Conservation (phyloP, 1,140 invertebrate species). For the Drosophila saltans region DNA sequence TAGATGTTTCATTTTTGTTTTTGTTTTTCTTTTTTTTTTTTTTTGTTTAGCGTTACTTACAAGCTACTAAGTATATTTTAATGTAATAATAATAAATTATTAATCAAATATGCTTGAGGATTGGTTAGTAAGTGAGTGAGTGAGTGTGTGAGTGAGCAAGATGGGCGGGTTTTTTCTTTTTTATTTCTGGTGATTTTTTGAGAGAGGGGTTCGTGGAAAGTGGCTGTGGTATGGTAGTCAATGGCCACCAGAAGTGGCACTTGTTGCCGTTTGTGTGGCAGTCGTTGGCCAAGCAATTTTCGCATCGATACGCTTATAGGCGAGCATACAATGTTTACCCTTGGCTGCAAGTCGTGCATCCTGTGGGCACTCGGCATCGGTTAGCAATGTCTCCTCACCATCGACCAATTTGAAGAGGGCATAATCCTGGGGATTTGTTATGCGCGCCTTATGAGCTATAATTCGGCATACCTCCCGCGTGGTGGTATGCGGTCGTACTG, state of each 20-base stretch:
- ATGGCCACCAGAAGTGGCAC: conserved; percentile 39
- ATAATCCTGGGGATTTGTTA: conserved; percentile 98
- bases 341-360: conserved; percentile 89
- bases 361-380: conserved; percentile 95
- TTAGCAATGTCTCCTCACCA: conserved; percentile 94
- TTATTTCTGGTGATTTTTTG: neutral
- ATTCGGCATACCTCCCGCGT: conserved; percentile 95
- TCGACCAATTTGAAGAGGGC: conserved; percentile 95
- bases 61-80: conserved; percentile 80
- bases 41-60: conserved; percentile 77
- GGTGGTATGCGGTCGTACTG: conserved; percentile 95
- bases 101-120: conserved; percentile 74
- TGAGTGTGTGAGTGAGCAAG: conserved; percentile 23
- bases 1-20: conserved; percentile 72
- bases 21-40: conserved; percentile 73
- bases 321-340: conserved; percentile 93
- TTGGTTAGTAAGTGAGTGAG: conserved; percentile 69
- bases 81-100: conserved; percentile 82
- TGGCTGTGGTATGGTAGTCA: conserved; percentile 17
- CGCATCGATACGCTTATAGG: conserved; percentile 96
- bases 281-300: conserved; percentile 97
- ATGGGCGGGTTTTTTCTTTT: neutral
- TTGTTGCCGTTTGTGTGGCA: conserved; percentile 19
- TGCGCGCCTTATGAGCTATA: conserved; percentile 95
- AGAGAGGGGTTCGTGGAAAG: no score